Percentiles rank a stretch among this genome's conserved stretches.
Evolutionary conservation across 2,797 vertebrate genomes (phyloP).

Genomic region (Siniperca scherzeri): DNA sequence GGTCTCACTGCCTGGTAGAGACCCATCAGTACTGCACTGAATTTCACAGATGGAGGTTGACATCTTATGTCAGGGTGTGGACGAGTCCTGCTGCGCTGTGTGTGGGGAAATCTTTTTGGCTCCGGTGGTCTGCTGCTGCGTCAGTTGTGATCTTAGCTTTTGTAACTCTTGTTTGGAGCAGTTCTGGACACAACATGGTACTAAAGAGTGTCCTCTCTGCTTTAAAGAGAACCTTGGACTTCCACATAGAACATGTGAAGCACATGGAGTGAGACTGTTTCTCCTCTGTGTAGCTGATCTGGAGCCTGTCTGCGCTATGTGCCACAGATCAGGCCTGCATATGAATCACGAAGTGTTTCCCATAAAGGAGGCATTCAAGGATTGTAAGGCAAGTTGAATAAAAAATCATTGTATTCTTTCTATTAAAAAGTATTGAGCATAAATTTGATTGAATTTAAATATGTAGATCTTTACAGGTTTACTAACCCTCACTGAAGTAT

Average conservation of each 20-base stretch:
- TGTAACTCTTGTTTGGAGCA: constrained; percentile 62
- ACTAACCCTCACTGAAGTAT: background rate
- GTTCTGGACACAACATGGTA: constrained; percentile 63
- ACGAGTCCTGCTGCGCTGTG: constrained; percentile 57
- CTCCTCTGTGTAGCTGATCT: constrained; percentile 63
- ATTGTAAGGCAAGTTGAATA: constrained; percentile 61
- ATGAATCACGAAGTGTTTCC: constrained; percentile 59
- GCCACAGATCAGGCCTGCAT: constrained; percentile 48
- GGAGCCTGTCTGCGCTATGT: constrained; percentile 55
- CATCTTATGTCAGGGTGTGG: constrained; percentile 34
- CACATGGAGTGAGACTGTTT: constrained; percentile 52
- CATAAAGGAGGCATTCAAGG: constrained; percentile 59
- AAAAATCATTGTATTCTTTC: background rate
- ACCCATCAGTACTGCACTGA: constrained; percentile 27
- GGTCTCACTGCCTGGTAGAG: background rate
- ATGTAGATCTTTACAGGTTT: background rate
- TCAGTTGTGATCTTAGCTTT: constrained; percentile 55
- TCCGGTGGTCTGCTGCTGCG: constrained; percentile 66
- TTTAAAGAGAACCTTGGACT: constrained; percentile 32
- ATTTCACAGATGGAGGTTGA: constrained; percentile 56
- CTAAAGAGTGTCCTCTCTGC: constrained; percentile 65
- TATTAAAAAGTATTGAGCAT: background rate
- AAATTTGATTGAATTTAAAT: background rate
- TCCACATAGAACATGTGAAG: constrained; percentile 44
- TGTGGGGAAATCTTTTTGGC: constrained; percentile 58